Percentiles rank a stretch among this genome's conserved stretches.
These are phyloP conservation scores for Patiria miniata DNA, from an alignment of 35 echinoderm and acorn worm genomes.

Conservation along the genomic window DNA sequence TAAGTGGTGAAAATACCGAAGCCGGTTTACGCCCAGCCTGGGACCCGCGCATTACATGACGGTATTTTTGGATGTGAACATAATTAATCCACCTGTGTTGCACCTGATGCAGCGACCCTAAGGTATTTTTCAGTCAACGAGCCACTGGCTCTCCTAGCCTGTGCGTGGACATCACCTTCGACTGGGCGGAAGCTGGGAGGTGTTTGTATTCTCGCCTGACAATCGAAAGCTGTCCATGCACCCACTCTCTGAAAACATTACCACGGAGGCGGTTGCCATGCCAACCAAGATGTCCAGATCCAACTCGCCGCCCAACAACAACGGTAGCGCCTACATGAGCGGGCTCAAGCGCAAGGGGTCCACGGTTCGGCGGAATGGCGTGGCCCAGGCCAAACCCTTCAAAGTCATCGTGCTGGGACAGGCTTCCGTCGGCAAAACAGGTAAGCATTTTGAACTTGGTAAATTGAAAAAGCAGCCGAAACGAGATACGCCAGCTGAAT, in stretches of 20 bases:
- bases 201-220: too few species aligned
- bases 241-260: neutral
- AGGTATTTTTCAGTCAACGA: too few species aligned
- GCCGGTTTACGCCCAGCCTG: too few species aligned
- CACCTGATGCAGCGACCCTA: too few species aligned
- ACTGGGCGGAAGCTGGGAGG: too few species aligned
- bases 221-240: neutral
- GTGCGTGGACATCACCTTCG: too few species aligned
- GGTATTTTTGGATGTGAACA: too few species aligned
- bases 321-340: slow-evolving; percentile 18
- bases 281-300: slow-evolving; percentile 52
- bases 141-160: too few species aligned
- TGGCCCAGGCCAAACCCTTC: slow-evolving; percentile 55
- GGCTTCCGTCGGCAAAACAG: slow-evolving; percentile 89
- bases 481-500: too few species aligned
- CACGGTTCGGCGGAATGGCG: slow-evolving; percentile 44
- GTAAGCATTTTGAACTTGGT: slow-evolving; percentile 31
- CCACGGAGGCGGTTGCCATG: slow-evolving; percentile 27
- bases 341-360: slow-evolving; percentile 48
- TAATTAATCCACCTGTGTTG: too few species aligned
- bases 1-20: too few species aligned
- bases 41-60: too few species aligned
- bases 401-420: slow-evolving; percentile 82
- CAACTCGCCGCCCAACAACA: slow-evolving; percentile 31
- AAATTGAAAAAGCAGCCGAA: neutral